A percentile compares a stretch with the other conserved stretches of the same genome.
Evolutionary conservation across 2,888 invertebrate species (phyloP).

Genomic region (Adineta ricciae): DNA sequence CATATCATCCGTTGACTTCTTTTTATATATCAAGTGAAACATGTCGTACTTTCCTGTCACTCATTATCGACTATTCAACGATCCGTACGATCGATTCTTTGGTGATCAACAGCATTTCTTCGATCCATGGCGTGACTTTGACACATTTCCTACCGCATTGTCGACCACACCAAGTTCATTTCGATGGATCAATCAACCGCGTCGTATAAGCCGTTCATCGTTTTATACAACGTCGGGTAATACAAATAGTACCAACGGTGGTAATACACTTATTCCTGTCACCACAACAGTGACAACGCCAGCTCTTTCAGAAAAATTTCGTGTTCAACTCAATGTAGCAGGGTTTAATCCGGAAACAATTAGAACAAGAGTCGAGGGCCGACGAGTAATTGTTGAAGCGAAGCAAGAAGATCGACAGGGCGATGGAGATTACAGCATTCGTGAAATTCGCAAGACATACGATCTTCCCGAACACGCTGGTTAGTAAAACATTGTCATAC

Average conservation of each 20-base stretch:
- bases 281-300: not conserved
- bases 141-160: not conserved
- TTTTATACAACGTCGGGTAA: not conserved
- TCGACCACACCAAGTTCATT: not conserved
- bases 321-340: not conserved
- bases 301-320: constrained; percentile 6
- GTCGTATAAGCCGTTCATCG: not conserved
- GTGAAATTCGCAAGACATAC: constrained; percentile 12
- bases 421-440: not conserved
- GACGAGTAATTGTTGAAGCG: not conserved
- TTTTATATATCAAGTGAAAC: not conserved
- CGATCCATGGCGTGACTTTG: not conserved
- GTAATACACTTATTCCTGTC: not conserved
- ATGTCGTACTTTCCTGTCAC: not conserved
- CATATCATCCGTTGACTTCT: not conserved
- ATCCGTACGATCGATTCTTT: not conserved
- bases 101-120: not conserved
- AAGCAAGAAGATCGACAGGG: not conserved
- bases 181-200: not conserved
- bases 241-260: not conserved
- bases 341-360: constrained; percentile 7
- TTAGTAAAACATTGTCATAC: not conserved
- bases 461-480: constrained; percentile 5
- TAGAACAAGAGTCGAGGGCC: not conserved
- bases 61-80: not conserved